A percentile compares a stretch with the other conserved stretches of the same genome.
Conservation (phyloP, 2,888 invertebrate genomes). For the Elmis aenea region DNA sequence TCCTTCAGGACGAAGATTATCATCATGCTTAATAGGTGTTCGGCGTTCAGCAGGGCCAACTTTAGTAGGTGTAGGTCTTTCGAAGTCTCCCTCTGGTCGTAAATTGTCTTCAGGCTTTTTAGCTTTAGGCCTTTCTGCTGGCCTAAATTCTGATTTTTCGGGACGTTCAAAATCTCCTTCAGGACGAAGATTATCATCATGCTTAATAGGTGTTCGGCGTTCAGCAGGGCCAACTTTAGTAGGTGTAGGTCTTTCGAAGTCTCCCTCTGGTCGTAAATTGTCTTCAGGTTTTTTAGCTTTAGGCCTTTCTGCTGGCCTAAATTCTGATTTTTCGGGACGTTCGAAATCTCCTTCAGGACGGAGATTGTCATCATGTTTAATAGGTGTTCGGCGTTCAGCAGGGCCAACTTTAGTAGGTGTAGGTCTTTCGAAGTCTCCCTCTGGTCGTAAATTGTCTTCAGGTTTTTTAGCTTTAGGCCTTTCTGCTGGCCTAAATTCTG, state of each 20-base stretch:
- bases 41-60: slow-evolving; percentile 47
- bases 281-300: slow-evolving; percentile 38
- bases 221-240: slow-evolving; percentile 46
- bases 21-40: slow-evolving; percentile 43
- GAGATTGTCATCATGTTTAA: slow-evolving; percentile 50
- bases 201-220: slow-evolving; percentile 40
- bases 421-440: slow-evolving; percentile 38
- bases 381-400: slow-evolving; percentile 44
- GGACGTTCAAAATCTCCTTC: slow-evolving; percentile 52
- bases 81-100: slow-evolving; percentile 46
- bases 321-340: slow-evolving; percentile 42
- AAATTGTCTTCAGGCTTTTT: slow-evolving; percentile 49
- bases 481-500: slow-evolving; percentile 35
- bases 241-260: slow-evolving; percentile 45
- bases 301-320: slow-evolving; percentile 37
- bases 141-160: slow-evolving; percentile 29
- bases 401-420: slow-evolving; percentile 24
- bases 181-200: slow-evolving; percentile 45
- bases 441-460: slow-evolving; percentile 55
- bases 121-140: slow-evolving; percentile 43
- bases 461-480: slow-evolving; percentile 40
- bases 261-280: slow-evolving; percentile 47
- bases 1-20: slow-evolving; percentile 48
- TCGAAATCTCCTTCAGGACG: slow-evolving; percentile 49
- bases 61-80: slow-evolving; percentile 38